These are phyloP conservation scores for Hemicrepidius hirtus DNA, from an alignment of 2,888 invertebrate genomes.

Conservation along the genomic window DNA sequence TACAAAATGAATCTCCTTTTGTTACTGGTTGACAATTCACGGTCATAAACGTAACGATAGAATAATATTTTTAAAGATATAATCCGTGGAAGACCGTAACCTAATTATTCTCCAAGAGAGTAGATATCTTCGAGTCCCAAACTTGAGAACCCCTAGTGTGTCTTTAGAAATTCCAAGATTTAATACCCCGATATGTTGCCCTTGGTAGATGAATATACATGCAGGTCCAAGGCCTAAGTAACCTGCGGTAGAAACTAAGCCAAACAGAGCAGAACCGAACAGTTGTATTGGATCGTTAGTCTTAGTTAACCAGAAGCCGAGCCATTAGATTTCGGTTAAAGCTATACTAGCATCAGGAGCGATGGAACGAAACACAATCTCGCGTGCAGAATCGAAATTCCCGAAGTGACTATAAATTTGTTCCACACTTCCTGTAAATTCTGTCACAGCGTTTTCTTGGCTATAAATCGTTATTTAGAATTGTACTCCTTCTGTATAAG, in stretches of 20 bases:
- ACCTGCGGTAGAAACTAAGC: conserved; percentile 41
- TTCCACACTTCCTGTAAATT: conserved; percentile 53
- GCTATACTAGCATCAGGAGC: conserved; percentile 37
- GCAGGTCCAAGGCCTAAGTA: conserved; percentile 27
- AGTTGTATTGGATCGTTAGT: conserved; percentile 51
- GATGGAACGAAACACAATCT: conserved; percentile 49
- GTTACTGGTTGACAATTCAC: no score
- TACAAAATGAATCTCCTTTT: no score
- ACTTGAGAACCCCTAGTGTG: not conserved
- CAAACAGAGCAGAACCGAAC: conserved; percentile 44
- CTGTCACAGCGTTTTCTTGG: conserved; percentile 49
- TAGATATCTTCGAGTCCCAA: not conserved
- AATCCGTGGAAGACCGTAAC: conserved; percentile 1
- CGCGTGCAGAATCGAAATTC: conserved; percentile 51
- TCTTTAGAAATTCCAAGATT: conserved; percentile 36
- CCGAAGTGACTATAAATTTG: conserved; percentile 55
- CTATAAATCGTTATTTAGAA: conserved; percentile 49
- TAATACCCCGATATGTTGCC: conserved; percentile 32
- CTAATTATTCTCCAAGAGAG: conserved; percentile 22
- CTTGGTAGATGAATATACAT: conserved; percentile 35
- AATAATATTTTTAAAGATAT: not conserved
- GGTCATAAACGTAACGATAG: no score
- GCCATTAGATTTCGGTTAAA: conserved; percentile 51
- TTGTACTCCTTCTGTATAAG: conserved; percentile 38
- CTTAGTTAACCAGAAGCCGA: conserved; percentile 51